Conservation (phyloP, 2,797 vertebrate species). For the Sebastolobus altivelis region DNA sequence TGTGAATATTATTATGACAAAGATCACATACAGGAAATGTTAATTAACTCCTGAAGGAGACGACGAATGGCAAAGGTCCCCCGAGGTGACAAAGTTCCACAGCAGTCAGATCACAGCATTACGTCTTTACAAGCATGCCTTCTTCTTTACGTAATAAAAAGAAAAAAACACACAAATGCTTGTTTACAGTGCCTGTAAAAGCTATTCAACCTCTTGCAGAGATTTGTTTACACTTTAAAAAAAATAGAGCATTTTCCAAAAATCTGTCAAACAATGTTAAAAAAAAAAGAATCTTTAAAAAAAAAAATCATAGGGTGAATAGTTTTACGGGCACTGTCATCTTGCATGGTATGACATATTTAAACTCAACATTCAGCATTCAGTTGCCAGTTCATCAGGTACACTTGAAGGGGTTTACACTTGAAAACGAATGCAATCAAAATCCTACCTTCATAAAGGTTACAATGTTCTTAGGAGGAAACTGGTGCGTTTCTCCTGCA, state of each 20-base stretch:
- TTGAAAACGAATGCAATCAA: slow-evolving; percentile 12
- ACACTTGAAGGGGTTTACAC: slow-evolving; percentile 4
- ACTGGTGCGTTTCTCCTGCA: slow-evolving; percentile 21
- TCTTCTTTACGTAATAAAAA: not conserved
- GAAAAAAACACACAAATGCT: not conserved
- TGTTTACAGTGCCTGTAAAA: slow-evolving; percentile 10
- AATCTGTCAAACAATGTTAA: not conserved
- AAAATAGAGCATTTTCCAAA: not conserved
- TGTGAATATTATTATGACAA: slow-evolving; percentile 17
- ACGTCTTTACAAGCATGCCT: not conserved
- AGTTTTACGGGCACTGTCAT: not conserved
- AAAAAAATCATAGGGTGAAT: not conserved
- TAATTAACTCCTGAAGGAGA: slow-evolving; percentile 38
- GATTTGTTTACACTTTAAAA: not conserved
- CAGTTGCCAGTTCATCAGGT: slow-evolving; percentile 7
- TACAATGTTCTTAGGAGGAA: slow-evolving; percentile 18
- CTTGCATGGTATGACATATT: not conserved
- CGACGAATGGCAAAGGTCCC: slow-evolving; percentile 34
- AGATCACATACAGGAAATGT: slow-evolving; percentile 28
- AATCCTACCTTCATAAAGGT: slow-evolving; percentile 19
- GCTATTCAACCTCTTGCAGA: not conserved
- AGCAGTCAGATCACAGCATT: slow-evolving; percentile 32
- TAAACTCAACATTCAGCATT: not conserved
- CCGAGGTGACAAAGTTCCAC: slow-evolving; percentile 23
- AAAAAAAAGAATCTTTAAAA: not conserved